These are phyloP conservation scores for Phalacrocorax pelagicus DNA, from an alignment of 2,113 vertebrate genomes.

Conservation along the genomic window DNA sequence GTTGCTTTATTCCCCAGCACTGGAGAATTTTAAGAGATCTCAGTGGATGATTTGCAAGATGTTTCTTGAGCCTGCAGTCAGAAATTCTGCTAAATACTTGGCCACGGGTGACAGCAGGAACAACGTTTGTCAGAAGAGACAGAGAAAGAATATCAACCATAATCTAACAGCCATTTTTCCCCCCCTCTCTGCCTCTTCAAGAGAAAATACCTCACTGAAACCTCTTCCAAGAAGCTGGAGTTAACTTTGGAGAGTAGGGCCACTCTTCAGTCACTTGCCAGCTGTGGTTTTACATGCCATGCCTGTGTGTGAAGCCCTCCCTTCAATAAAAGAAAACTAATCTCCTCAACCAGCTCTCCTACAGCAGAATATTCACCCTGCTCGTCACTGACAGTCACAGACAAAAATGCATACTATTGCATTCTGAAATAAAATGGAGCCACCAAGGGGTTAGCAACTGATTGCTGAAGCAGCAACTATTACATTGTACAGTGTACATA, in stretches of 20 bases:
- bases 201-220: neutral
- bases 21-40: neutral
- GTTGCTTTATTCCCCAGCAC: neutral
- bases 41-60: neutral
- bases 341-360: neutral
- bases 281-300: neutral
- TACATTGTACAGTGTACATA: fast-evolving
- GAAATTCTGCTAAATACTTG: neutral
- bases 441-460: neutral
- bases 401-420: fast-evolving
- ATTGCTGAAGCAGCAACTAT: neutral
- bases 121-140: neutral
- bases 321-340: neutral
- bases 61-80: neutral
- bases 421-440: neutral
- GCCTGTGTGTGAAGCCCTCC: neutral
- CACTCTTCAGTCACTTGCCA: neutral
- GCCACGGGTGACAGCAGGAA: neutral
- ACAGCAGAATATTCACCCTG: neutral
- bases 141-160: neutral
- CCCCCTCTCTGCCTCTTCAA: neutral
- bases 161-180: neutral
- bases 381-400: fast-evolving
- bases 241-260: neutral
- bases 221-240: neutral